Percentiles rank a stretch among this genome's conserved stretches.
Evolutionary conservation across 1,140 invertebrate species (phyloP).

Genomic region (Polypedilum vanderplanki): DNA sequence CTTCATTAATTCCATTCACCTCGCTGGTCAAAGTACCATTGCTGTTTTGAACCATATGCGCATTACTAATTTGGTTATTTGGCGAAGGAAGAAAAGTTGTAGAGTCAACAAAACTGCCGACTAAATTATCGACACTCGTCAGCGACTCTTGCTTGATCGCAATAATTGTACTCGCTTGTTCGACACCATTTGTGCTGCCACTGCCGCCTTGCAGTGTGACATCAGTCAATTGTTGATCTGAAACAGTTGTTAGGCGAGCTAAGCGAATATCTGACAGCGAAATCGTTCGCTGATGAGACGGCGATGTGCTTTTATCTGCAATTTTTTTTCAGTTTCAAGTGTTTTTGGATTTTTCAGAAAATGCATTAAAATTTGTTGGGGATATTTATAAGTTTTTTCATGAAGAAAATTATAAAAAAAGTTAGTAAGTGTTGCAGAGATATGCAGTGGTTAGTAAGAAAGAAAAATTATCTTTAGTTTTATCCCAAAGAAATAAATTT

Average conservation of each 20-base stretch:
- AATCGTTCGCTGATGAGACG: constrained; percentile 37
- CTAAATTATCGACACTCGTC: constrained; percentile 47
- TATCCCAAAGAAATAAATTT: too few relatives aligned
- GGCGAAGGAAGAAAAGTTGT: constrained; percentile 55
- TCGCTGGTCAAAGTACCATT: not conserved
- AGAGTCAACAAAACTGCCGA: constrained; percentile 53
- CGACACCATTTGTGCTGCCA: not conserved
- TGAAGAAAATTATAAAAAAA: too few relatives aligned
- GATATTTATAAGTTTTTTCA: constrained; percentile 10
- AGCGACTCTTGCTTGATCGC: constrained; percentile 52
- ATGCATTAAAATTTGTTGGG: not conserved
- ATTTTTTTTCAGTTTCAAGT: constrained; percentile 22
- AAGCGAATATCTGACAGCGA: constrained; percentile 36
- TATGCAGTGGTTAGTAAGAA: too few relatives aligned
- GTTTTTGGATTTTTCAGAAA: not conserved
- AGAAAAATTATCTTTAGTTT: too few relatives aligned
- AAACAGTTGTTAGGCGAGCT: constrained; percentile 32
- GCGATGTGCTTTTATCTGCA: constrained; percentile 30
- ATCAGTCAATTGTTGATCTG: constrained; percentile 15
- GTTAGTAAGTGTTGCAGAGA: too few relatives aligned
- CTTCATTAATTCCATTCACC: constrained; percentile 6
- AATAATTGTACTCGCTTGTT: constrained; percentile 34
- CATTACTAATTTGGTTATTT: constrained; percentile 33
- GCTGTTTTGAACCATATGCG: constrained; percentile 16
- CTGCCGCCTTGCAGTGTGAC: not conserved